Evolutionary conservation across 2,888 invertebrate genomes (phyloP).

Genomic region (Machimus atricapillus): DNA sequence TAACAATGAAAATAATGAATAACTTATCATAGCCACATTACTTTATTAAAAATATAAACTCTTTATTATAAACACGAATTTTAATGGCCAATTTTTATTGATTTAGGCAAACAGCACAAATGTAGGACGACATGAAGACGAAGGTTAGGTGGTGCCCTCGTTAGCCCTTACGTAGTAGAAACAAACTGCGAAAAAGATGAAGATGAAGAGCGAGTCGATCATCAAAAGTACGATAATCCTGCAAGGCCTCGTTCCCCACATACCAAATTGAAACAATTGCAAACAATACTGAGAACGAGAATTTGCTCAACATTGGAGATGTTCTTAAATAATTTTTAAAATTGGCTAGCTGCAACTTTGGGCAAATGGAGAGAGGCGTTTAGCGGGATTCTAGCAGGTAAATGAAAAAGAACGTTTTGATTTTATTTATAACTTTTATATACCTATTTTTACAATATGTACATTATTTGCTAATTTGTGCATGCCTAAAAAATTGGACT

Average conservation of each 20-base stretch:
- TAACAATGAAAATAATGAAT: background rate
- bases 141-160: background rate
- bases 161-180: conserved; percentile 24
- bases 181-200: background rate
- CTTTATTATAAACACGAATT: background rate
- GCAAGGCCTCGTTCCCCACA: conserved; percentile 4
- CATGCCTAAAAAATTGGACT: no score
- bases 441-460: no score
- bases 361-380: background rate
- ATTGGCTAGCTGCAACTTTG: background rate
- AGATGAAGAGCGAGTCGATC: background rate
- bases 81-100: background rate
- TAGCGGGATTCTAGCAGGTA: background rate
- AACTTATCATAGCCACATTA: background rate
- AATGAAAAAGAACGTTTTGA: background rate
- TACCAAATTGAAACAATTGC: background rate
- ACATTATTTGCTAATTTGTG: no score
- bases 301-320: background rate
- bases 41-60: background rate
- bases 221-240: background rate
- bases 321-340: background rate
- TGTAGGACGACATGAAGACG: background rate
- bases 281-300: background rate
- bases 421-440: background rate
- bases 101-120: background rate